phyloP scores from a whole-genome alignment of 2,113 vertebrate species.

The Vanacampus margaritifer region DNA sequence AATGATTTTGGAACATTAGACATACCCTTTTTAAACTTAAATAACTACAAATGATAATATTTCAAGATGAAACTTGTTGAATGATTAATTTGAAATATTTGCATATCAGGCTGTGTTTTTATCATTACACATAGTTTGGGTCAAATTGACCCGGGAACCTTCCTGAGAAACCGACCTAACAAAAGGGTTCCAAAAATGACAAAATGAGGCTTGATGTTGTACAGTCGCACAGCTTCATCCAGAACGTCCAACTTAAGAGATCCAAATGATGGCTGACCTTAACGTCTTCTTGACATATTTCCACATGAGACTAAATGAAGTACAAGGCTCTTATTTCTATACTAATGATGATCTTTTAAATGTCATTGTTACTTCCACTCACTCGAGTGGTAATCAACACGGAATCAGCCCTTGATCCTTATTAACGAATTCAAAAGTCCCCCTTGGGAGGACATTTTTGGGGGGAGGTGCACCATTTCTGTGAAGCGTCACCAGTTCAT shows the following conservation, averaged over 20 bases:
- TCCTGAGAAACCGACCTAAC: too few relatives aligned
- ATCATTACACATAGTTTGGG: too few relatives aligned
- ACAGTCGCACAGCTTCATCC: not conserved
- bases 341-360: slow-evolving; percentile 71
- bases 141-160: too few relatives aligned
- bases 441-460: slow-evolving; percentile 14
- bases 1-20: too few relatives aligned
- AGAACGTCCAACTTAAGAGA: not conserved
- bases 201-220: not conserved
- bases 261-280: slow-evolving; percentile 30
- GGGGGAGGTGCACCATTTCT: slow-evolving; percentile 53
- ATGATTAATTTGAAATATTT: too few relatives aligned
- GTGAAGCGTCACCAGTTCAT: not conserved
- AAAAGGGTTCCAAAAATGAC: too few relatives aligned
- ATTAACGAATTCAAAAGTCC: slow-evolving; percentile 28
- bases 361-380: slow-evolving; percentile 52
- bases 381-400: slow-evolving; percentile 25
- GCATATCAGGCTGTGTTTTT: too few relatives aligned
- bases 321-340: slow-evolving; percentile 46
- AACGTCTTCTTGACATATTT: slow-evolving; percentile 28
- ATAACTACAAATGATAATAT: too few relatives aligned
- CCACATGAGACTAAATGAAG: slow-evolving; percentile 44
- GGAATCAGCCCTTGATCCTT: slow-evolving; percentile 30
- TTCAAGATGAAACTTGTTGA: too few relatives aligned
- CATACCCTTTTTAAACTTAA: too few relatives aligned